These are phyloP conservation scores for Ceramica pisi DNA, from an alignment of 2,888 invertebrate species.

Conservation along the genomic window DNA sequence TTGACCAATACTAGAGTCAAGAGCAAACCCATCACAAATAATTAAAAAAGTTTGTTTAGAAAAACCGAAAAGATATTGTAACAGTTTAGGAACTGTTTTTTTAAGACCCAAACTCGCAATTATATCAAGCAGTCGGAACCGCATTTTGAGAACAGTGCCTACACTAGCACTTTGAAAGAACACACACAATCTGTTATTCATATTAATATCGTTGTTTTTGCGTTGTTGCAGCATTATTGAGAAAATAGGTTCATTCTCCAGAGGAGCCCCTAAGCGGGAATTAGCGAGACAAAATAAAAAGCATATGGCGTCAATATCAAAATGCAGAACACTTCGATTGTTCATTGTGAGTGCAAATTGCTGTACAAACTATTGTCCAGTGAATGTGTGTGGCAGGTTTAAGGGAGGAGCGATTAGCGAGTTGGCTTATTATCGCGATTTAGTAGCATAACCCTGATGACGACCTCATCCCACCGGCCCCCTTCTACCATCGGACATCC, in stretches of 20 bases:
- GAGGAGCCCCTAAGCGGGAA: conserved; percentile 73
- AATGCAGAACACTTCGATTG: conserved; percentile 73
- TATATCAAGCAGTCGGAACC: background rate
- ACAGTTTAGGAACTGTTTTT: too few species aligned
- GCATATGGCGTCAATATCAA: conserved; percentile 81
- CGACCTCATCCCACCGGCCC: too few species aligned
- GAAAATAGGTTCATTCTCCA: conserved; percentile 61
- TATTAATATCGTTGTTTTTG: conserved; percentile 2
- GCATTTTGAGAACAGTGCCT: background rate
- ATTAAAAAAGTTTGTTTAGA: too few species aligned
- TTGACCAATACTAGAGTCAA: too few species aligned
- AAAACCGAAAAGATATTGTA: too few species aligned
- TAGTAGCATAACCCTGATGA: too few species aligned
- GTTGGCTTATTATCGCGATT: background rate
- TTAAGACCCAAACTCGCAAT: background rate
- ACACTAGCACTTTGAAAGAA: background rate
- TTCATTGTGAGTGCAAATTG: conserved; percentile 83
- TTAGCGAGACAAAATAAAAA: conserved; percentile 76
- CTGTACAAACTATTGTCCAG: conserved; percentile 78
- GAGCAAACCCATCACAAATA: too few species aligned
- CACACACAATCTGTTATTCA: background rate
- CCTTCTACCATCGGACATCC: too few species aligned
- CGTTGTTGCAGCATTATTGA: conserved; percentile 33
- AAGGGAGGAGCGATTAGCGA: conserved; percentile 9
- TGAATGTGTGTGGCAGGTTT: conserved; percentile 19